Evolutionary conservation across 2,113 vertebrate genomes (phyloP).

Genomic region (Amphiprion percula): DNA sequence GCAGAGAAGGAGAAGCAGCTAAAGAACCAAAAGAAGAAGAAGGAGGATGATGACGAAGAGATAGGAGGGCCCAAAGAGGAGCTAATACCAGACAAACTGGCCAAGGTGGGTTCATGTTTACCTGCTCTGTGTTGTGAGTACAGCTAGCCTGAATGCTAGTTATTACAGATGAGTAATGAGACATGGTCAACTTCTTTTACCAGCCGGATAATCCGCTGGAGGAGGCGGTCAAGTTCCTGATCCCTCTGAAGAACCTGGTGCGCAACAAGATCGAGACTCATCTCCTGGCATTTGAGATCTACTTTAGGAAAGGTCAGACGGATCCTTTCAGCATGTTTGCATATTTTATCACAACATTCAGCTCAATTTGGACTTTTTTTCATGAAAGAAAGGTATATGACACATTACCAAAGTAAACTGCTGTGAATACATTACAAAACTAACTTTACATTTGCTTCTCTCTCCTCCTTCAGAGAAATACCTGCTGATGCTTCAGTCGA

Average conservation of each 20-base stretch:
- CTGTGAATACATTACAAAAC: too few relatives aligned
- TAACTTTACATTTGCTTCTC: background rate
- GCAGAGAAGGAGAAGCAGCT: conserved; percentile 98
- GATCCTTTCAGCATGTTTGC: too few relatives aligned
- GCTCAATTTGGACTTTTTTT: too few relatives aligned
- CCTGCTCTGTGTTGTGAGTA: too few relatives aligned
- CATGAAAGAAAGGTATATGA: too few relatives aligned
- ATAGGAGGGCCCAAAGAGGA: conserved; percentile 98
- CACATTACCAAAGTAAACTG: too few relatives aligned
- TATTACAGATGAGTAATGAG: too few relatives aligned
- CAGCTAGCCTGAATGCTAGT: too few relatives aligned
- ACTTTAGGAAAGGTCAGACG: conserved; percentile 96
- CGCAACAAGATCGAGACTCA: conserved; percentile 96
- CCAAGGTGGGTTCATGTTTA: conserved; percentile 84
- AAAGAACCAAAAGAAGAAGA: conserved; percentile 99
- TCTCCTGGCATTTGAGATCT: conserved; percentile 99
- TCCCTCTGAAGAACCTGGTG: conserved; percentile 95
- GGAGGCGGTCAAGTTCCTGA: conserved; percentile 99
- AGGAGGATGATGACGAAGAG: conserved; percentile 98
- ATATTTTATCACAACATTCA: too few relatives aligned
- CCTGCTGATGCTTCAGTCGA: conserved; percentile 97
- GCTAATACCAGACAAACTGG: conserved; percentile 97
- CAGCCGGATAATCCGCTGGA: conserved; percentile 98
- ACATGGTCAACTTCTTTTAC: too few relatives aligned
- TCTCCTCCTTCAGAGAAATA: conserved; percentile 88